Evolutionary conservation across 2,113 vertebrate species (phyloP).

Genomic region (Sceloporus undulatus): DNA sequence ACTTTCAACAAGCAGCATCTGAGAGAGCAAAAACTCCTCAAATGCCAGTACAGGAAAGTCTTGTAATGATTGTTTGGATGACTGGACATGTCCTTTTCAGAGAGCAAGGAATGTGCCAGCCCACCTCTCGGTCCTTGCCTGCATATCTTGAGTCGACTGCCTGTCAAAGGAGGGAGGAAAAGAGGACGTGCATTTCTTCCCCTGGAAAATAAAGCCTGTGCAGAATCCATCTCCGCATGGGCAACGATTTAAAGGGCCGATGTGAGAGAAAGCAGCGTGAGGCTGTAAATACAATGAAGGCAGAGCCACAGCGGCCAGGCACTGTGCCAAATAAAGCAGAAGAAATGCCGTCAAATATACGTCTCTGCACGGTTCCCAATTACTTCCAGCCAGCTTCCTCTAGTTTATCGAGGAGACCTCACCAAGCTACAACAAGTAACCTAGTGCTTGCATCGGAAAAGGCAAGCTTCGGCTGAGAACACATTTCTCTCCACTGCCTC

Average conservation of each 20-base stretch:
- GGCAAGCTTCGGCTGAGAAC: conserved; percentile 35
- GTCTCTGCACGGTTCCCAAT: not conserved
- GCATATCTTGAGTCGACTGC: not conserved
- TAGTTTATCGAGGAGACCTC: conserved; percentile 44
- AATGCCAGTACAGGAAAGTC: not conserved
- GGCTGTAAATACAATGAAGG: conserved; percentile 21
- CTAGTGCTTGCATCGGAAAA: conserved; percentile 32
- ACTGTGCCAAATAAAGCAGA: conserved; percentile 53
- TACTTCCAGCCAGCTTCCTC: conserved; percentile 51
- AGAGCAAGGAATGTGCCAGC: not conserved
- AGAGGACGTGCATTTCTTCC: not conserved
- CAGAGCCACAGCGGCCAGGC: conserved; percentile 18
- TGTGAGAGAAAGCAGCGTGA: conserved; percentile 22
- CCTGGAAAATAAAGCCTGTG: not conserved
- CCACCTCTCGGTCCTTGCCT: not conserved
- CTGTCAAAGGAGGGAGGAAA: conserved; percentile 6
- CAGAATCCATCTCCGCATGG: not conserved
- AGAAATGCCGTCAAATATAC: conserved; percentile 52
- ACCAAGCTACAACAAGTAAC: conserved; percentile 48
- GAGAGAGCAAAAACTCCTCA: conserved; percentile 6
- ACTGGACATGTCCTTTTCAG: not conserved
- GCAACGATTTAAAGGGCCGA: conserved; percentile 40
- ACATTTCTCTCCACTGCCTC: not conserved
- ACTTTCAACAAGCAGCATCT: conserved; percentile 27
- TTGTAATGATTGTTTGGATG: conserved; percentile 16